Evolutionary conservation across 2,113 vertebrate species (phyloP), one percentile per base, ranked within the genome.

Genomic region (Aegotheles bennettii): DNA sequence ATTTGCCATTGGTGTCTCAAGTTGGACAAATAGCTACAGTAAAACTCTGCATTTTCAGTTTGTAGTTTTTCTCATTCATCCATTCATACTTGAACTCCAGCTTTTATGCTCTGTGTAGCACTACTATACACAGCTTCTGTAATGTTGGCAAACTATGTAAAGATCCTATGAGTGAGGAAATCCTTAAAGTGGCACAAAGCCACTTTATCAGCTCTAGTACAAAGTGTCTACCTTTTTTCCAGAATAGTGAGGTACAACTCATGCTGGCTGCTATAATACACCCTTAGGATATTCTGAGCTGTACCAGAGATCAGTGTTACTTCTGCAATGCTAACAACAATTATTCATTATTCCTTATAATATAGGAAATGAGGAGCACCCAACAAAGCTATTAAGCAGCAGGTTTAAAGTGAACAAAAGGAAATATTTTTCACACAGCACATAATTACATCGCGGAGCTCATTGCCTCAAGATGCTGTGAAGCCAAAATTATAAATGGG

Each of bases 401-500:
- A 90, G 71, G 42, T 96, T 93, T 90, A 85, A 82, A 94, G 45
- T 77, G 75, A 95, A 93, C 63, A 92, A 92, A 96, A 94, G 71
- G 67, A 95, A 95, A 53, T 94, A 86, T 92, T 95, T 95, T 94
- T 93, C 89, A 88, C 85, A 69, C 63, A 61, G 92, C 54, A 63
- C 71, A 43, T 85, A 94, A 95, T 95, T 96, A 76, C 63, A 57
- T 76, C 0, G 5, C 83, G 67, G 36, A 88, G 25, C 88, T 90
- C 92, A 80, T 90, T 96, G 90, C 92, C 85, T 91, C 85, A 73
- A 94, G 85, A 93, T 90, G 59, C 90, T 82, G 28, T 83, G 79
- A 92, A 90, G 67, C 67, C 88, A 83, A 76, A 95, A 94, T 93
- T 96, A 91, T 78, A 94, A 95, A 95, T 92, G 88, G 82, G 78